phyloP scores from a whole-genome alignment of 2,888 invertebrate genomes.

The Amphimallon solstitiale region DNA sequence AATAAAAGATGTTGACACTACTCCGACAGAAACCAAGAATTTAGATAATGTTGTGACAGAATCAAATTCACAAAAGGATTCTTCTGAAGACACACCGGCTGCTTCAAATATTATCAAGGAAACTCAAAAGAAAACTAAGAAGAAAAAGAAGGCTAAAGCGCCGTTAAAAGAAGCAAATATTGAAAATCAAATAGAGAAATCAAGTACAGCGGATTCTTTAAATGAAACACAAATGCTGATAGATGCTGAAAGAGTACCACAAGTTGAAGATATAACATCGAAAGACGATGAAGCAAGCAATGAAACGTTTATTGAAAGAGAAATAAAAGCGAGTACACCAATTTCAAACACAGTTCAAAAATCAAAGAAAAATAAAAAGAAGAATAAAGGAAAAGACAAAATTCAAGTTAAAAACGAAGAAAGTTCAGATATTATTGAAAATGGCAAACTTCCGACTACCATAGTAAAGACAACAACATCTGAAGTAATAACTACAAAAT shows the following conservation, averaged over 20 bases:
- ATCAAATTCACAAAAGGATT: neutral
- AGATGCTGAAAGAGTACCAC: too few species aligned
- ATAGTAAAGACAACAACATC: neutral
- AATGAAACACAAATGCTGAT: too few species aligned
- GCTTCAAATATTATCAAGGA: neutral
- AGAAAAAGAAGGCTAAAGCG: neutral
- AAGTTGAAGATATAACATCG: too few species aligned
- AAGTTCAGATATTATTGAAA: neutral
- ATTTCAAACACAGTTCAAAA: neutral
- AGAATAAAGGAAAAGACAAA: constrained; percentile 1
- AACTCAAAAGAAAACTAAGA: constrained; percentile 13
- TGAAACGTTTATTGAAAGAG: too few species aligned
- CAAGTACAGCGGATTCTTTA: too few species aligned
- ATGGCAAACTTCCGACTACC: neutral
- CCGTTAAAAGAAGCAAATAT: too few species aligned
- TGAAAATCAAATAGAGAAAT: neutral
- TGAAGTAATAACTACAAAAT: neutral
- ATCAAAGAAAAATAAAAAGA: constrained; percentile 12
- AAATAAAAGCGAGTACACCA: too few species aligned
- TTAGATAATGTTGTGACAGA: neutral
- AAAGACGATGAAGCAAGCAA: too few species aligned
- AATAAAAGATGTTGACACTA: too few species aligned
- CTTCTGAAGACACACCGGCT: neutral
- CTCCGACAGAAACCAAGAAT: neutral
- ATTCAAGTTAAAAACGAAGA: neutral